Evolutionary conservation across 2,113 vertebrate genomes (phyloP).

Genomic region (Girardinichthys multiradiatus): DNA sequence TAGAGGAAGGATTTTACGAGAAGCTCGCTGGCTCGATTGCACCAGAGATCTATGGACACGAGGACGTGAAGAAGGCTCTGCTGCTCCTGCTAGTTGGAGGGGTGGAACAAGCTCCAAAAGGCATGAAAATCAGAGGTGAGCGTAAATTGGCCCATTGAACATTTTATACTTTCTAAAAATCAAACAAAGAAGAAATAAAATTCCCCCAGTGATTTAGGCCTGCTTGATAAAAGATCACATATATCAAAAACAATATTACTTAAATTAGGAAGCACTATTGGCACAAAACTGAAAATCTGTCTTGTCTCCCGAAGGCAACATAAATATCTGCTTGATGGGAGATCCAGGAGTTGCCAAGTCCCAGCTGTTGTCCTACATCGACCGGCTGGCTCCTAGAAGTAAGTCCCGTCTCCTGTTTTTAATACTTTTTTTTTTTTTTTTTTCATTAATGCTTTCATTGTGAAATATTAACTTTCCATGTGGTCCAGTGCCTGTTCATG

Average conservation of each 20-base stretch:
- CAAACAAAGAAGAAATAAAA: no score
- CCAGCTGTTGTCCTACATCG: constrained; percentile 92
- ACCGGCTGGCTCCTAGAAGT: constrained; percentile 92
- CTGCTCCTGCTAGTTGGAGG: constrained; percentile 91
- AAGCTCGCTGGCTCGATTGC: constrained; percentile 91
- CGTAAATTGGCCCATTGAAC: not conserved
- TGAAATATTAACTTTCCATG: constrained; percentile 24
- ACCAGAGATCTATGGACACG: constrained; percentile 93
- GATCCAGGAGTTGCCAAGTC: constrained; percentile 95
- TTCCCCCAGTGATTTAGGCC: no score
- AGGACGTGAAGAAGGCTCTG: constrained; percentile 94
- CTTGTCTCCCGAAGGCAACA: constrained; percentile 80
- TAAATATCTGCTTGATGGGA: constrained; percentile 96
- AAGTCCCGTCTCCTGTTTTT: constrained; percentile 64
- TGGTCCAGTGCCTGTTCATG: not conserved
- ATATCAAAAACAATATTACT: no score
- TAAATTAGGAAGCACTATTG: no score
- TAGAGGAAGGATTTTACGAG: constrained; percentile 93
- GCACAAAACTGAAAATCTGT: no score
- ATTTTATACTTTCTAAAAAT: not conserved
- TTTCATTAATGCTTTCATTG: not conserved
- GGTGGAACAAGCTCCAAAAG: constrained; percentile 87
- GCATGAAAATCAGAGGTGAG: constrained; percentile 94
- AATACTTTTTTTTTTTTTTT: constrained; percentile 42
- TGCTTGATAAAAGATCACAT: not conserved